Evolutionary conservation across 2,888 invertebrate species (phyloP).

Genomic region (Caenorhabditis sp.): DNA sequence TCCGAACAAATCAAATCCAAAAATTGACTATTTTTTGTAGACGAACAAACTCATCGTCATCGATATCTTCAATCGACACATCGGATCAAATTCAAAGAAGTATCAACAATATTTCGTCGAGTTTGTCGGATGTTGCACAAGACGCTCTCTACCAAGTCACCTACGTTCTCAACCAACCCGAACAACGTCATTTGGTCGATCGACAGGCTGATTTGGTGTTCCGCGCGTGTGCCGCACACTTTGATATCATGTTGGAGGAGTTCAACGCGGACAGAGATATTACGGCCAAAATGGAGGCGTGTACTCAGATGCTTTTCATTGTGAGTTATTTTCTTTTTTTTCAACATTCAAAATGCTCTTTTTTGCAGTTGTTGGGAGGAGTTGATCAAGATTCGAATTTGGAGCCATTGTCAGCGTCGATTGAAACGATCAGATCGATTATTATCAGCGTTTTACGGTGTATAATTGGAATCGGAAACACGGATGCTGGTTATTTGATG

Average conservation of each 20-base stretch:
- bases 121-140: slow-evolving; percentile 43
- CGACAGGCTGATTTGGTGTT: slow-evolving; percentile 31
- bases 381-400: slow-evolving; percentile 13
- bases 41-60: slow-evolving; percentile 46
- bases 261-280: slow-evolving; percentile 24
- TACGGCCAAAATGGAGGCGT: slow-evolving; percentile 25
- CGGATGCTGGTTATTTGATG: slow-evolving; percentile 19
- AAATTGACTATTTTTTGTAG: slow-evolving; percentile 11
- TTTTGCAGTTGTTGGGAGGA: slow-evolving; percentile 30
- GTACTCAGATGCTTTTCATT: slow-evolving; percentile 35
- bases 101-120: slow-evolving; percentile 57
- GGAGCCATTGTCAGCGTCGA: slow-evolving; percentile 25
- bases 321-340: background rate
- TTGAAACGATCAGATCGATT: slow-evolving; percentile 26
- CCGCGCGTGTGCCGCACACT: slow-evolving; percentile 32
- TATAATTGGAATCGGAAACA: slow-evolving; percentile 23
- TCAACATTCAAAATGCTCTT: background rate
- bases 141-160: slow-evolving; percentile 48
- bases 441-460: slow-evolving; percentile 28
- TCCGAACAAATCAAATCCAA: too few relatives aligned
- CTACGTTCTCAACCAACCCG: slow-evolving; percentile 32
- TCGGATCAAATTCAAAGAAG: slow-evolving; percentile 55
- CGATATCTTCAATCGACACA: slow-evolving; percentile 51
- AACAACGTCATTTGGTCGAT: slow-evolving; percentile 40
- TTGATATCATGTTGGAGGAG: slow-evolving; percentile 26